Conservation (phyloP, 2,113 vertebrate genomes). For the Monopterus albus region DNA sequence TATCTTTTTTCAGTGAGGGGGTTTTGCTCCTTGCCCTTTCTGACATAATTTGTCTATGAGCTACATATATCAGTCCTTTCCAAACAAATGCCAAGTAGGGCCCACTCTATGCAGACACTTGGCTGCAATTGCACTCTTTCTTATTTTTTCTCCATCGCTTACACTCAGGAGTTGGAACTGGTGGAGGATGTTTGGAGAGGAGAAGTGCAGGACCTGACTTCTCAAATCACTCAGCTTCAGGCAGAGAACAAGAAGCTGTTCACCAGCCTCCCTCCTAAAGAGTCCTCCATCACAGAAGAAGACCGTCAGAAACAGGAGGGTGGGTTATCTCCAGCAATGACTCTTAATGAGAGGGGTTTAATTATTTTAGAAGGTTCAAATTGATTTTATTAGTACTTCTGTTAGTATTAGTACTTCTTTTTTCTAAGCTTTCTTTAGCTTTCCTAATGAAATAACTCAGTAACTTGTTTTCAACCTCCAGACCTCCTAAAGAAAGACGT, state of each 20-base stretch:
- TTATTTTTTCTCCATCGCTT: too few relatives aligned
- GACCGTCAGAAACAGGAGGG: slow-evolving; percentile 90
- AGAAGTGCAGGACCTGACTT: slow-evolving; percentile 92
- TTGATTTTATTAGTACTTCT: too few relatives aligned
- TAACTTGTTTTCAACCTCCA: not conserved
- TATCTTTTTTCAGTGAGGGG: too few relatives aligned
- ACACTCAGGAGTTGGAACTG: slow-evolving; percentile 92
- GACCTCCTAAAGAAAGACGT: not conserved
- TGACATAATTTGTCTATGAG: too few relatives aligned
- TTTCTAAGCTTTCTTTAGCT: not conserved
- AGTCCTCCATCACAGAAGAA: slow-evolving; percentile 84
- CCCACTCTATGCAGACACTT: too few relatives aligned
- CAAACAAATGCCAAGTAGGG: not conserved
- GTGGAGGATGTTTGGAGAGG: slow-evolving; percentile 94
- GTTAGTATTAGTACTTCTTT: too few relatives aligned
- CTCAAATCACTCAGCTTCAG: slow-evolving; percentile 91
- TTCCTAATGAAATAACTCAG: not conserved
- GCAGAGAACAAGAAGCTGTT: slow-evolving; percentile 90
- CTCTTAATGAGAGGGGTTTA: not conserved
- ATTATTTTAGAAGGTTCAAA: too few relatives aligned
- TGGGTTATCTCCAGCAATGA: slow-evolving; percentile 45
- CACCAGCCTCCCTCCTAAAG: slow-evolving; percentile 86
- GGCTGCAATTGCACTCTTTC: too few relatives aligned
- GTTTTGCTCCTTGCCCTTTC: too few relatives aligned
- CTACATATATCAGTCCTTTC: too few relatives aligned